phyloP scores from a whole-genome alignment of 2,113 vertebrate genomes.

The Ramphastos sulfuratus region DNA sequence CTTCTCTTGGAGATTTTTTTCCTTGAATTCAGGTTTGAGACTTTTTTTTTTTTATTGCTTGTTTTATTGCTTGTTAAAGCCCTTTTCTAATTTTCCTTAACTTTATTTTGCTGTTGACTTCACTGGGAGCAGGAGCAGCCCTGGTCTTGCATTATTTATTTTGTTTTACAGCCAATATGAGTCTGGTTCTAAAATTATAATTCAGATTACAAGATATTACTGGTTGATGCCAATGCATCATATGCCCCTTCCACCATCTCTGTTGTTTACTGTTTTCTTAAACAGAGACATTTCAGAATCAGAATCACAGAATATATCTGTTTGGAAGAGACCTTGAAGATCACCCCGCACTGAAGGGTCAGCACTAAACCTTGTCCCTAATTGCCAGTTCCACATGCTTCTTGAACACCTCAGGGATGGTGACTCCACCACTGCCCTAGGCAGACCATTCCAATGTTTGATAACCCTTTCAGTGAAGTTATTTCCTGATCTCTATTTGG shows the following conservation, averaged over 20 bases:
- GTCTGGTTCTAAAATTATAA: neutral
- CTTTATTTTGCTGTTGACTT: neutral
- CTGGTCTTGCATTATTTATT: neutral
- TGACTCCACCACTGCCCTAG: too few relatives aligned
- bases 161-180: neutral
- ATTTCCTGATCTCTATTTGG: neutral
- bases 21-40: too few relatives aligned
- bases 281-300: neutral
- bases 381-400: too few relatives aligned
- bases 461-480: too few relatives aligned
- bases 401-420: too few relatives aligned
- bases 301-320: too few relatives aligned
- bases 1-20: neutral
- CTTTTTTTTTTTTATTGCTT: fast-evolving
- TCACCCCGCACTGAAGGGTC: too few relatives aligned
- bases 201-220: neutral
- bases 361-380: too few relatives aligned
- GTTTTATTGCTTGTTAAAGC: neutral
- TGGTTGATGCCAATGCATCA: neutral
- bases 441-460: too few relatives aligned
- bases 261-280: neutral
- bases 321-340: too few relatives aligned
- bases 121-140: neutral
- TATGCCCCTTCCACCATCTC: neutral
- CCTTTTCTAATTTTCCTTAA: neutral